phyloP scores from a whole-genome alignment of 2,888 invertebrate species.

The Matsumyia berberina region DNA sequence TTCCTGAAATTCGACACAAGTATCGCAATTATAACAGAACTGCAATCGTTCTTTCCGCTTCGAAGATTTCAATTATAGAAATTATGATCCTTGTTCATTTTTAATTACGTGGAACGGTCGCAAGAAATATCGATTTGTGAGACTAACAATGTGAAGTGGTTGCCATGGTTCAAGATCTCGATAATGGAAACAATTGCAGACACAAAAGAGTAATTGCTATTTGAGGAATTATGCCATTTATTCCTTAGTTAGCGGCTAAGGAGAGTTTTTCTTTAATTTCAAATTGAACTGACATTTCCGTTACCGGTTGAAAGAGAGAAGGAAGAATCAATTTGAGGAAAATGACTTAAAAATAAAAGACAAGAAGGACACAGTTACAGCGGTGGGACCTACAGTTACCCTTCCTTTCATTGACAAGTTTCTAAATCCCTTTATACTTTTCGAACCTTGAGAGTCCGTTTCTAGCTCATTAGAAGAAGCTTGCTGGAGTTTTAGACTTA shows the following conservation, averaged over 20 bases:
- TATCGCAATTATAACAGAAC: conserved; percentile 1
- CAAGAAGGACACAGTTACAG: too few species aligned
- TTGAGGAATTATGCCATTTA: neutral
- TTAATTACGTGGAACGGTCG: conserved; percentile 33
- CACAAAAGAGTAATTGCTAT: conserved; percentile 7
- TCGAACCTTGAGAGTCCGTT: too few species aligned
- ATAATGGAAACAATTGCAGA: neutral
- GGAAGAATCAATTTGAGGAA: too few species aligned
- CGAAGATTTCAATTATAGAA: conserved; percentile 50
- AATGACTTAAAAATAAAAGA: too few species aligned
- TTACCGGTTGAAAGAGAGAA: too few species aligned
- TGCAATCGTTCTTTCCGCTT: neutral
- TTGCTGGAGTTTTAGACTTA: too few species aligned
- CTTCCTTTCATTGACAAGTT: too few species aligned
- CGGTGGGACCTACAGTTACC: too few species aligned
- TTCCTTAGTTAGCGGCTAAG: neutral
- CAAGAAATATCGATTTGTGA: conserved; percentile 22
- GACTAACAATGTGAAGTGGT: neutral
- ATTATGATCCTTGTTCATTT: conserved; percentile 57
- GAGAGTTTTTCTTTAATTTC: neutral
- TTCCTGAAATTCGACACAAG: neutral
- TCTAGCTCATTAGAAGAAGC: too few species aligned
- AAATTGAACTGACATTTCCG: neutral
- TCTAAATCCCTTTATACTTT: too few species aligned
- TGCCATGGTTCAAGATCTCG: neutral